Percentiles rank a stretch among this genome's conserved stretches.
phyloP scores from a whole-genome alignment of 2,797 vertebrate species.

The Pseudomugil tenellus region DNA sequence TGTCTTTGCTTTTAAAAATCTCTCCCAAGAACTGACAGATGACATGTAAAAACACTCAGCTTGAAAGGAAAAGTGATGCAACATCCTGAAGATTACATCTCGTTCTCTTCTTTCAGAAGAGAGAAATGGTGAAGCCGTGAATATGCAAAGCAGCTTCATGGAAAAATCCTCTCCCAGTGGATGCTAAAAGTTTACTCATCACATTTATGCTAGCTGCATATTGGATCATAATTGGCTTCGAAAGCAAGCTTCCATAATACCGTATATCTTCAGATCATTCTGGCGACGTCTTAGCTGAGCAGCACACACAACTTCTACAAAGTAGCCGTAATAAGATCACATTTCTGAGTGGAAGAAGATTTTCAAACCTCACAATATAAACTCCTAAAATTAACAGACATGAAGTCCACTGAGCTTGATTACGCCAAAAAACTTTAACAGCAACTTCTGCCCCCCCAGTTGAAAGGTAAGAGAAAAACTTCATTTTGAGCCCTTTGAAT shows the following conservation, averaged over 20 bases:
- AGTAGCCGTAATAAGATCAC: neutral
- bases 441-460: neutral
- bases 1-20: neutral
- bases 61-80: neutral
- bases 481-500: conserved; percentile 7
- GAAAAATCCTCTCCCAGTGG: neutral
- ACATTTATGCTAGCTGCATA: neutral
- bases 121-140: neutral
- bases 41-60: neutral
- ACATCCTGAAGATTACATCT: neutral
- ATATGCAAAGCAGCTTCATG: neutral
- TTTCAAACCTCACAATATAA: neutral
- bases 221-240: neutral
- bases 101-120: no score
- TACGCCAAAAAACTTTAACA: conserved; percentile 2
- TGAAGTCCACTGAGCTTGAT: neutral
- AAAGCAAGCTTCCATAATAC: neutral
- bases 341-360: neutral
- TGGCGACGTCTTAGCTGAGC: neutral
- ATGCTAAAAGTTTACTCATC: neutral
- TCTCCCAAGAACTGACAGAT: conserved; percentile 1
- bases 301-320: neutral
- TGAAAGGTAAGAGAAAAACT: conserved; percentile 22
- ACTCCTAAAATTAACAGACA: neutral
- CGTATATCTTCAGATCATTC: neutral